Base-by-base conservation (phyloP, 2,113 vertebrate species). In the Chlorodrepanis virens region DNA sequence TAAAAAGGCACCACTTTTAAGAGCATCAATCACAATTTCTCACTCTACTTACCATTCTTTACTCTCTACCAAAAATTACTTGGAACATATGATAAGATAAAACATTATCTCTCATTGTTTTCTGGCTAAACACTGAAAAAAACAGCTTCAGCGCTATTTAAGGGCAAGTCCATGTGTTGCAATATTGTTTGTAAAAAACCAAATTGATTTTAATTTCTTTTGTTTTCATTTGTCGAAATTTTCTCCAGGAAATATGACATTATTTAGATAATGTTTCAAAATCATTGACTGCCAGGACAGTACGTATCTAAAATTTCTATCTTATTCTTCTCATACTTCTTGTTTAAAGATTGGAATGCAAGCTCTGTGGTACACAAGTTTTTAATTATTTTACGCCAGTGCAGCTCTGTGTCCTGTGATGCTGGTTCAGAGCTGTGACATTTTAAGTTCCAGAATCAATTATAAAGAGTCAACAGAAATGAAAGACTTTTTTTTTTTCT, bases 231-330 rank as follows among this genome's bases (percentile, higher is more conserved):
- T 44, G 8, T 23, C 19, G 71, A 83, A 75, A 80, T 50, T 16
- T 68, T 70, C n/a, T 71, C 9, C 14, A 59, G 37, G 16, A 89
- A 89, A 83, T 63, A 37, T 64, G 39, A 59, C 17, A 25, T 53
- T 18, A 42, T 72, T 91, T 52, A 77, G 17, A 14, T 27, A 65
- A 27, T 29, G 8, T 78, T 81, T 72, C 35, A 92, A 84, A 78
- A 52, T 64, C 33, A 25, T n/a, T 69, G 13, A 35, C 20, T 59
- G 1, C 2, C 21, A 45, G 15, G 20, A 27, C 23, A 76, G 42
- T 19, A 39, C 0, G 0, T 25, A 65, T n/a, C 24, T 7, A 33
- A 24, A n/a, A 24, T 42, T 64, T 72, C 53, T 52, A 12, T 10
- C 27, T 64, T 93, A 54, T n/a, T 83, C 5, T 59, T 60, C 27